Conservation (phyloP, 2,113 vertebrate species). For the Cynoglossus semilaevis region DNA sequence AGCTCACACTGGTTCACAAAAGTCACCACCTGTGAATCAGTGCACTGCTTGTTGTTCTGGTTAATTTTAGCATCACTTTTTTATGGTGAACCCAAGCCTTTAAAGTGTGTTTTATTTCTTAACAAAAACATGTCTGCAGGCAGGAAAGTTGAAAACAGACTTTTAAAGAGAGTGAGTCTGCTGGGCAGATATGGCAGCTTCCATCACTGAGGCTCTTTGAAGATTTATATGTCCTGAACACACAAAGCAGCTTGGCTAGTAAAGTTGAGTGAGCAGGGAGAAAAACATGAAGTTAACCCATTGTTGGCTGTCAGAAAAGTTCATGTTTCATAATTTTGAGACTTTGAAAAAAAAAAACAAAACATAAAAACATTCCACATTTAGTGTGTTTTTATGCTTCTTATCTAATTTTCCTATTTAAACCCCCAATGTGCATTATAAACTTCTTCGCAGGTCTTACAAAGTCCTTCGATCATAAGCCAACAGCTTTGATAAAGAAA, state of each 20-base stretch:
- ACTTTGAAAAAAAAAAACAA: not conserved
- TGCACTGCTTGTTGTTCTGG: slow-evolving; percentile 41
- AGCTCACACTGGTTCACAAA: slow-evolving; percentile 45
- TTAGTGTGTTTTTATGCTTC: not conserved
- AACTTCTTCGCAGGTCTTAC: slow-evolving; percentile 24
- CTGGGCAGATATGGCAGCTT: slow-evolving; percentile 65
- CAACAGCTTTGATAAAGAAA: slow-evolving; percentile 70
- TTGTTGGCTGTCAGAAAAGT: slow-evolving; percentile 41
- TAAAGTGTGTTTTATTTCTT: not conserved
- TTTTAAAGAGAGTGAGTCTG: slow-evolving; percentile 70
- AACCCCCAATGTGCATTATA: slow-evolving; percentile 5
- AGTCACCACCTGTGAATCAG: slow-evolving; percentile 48
- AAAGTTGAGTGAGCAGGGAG: slow-evolving; percentile 61
- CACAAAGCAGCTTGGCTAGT: slow-evolving; percentile 82
- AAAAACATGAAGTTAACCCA: slow-evolving; percentile 59
- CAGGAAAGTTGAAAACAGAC: slow-evolving; percentile 57
- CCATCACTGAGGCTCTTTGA: slow-evolving; percentile 81
- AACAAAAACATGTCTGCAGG: slow-evolving; percentile 25
- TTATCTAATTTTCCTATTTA: not conserved
- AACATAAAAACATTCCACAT: no score
- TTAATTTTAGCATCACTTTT: slow-evolving; percentile 42
- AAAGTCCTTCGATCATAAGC: slow-evolving; percentile 61
- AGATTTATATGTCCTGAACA: slow-evolving; percentile 87
- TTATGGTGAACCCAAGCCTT: slow-evolving; percentile 1
- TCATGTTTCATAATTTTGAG: not conserved